A percentile compares a stretch with the other conserved stretches of the same genome.
Conservation (phyloP, 2,888 invertebrate genomes). For the Rhodophaea formosa region DNA sequence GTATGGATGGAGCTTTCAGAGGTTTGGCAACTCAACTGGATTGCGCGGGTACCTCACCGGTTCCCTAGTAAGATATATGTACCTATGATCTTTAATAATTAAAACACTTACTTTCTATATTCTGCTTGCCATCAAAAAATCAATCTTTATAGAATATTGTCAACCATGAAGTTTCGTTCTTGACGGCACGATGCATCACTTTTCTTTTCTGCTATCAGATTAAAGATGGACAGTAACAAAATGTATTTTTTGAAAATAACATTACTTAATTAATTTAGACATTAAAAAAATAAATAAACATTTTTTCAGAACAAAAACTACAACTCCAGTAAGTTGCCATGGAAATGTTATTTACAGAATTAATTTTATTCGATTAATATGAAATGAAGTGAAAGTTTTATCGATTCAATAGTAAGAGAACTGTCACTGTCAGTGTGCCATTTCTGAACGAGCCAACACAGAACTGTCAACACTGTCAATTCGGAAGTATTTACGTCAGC, state of each 20-base stretch:
- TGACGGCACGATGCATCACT: background rate
- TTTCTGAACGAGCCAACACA: conserved; percentile 18
- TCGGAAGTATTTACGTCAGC: conserved; percentile 73
- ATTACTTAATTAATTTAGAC: too few relatives aligned
- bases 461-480: conserved; percentile 22
- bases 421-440: background rate
- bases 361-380: background rate
- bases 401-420: background rate
- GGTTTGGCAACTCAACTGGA: too few relatives aligned
- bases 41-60: too few relatives aligned
- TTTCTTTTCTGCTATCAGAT: background rate
- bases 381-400: too few relatives aligned
- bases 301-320: background rate
- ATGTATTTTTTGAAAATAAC: background rate
- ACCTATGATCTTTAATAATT: too few relatives aligned
- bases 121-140: background rate
- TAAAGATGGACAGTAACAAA: conserved; percentile 1
- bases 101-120: background rate
- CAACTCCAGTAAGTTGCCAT: background rate
- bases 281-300: background rate
- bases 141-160: too few relatives aligned
- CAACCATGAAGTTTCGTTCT: background rate
- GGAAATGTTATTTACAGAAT: background rate
- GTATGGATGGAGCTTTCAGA: too few relatives aligned
- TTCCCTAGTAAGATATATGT: too few relatives aligned